Conservation (phyloP, 2,797 vertebrate species). For the Hippopotamyrus pictus region DNA sequence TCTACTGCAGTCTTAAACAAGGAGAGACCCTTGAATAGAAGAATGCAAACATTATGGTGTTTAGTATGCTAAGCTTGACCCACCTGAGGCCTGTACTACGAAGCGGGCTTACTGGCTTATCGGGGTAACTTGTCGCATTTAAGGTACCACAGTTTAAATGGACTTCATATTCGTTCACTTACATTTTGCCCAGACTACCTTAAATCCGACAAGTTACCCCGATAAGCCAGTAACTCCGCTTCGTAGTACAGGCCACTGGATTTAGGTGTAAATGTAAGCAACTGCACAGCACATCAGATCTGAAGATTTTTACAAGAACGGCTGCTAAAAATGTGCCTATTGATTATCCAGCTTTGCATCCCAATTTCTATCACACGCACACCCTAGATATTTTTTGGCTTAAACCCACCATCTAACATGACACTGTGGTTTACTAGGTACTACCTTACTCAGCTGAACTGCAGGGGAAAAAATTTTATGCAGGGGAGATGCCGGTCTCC, state of each 20-base stretch:
- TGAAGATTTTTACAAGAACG: not conserved
- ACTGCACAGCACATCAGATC: not conserved
- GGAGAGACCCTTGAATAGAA: slow-evolving; percentile 68
- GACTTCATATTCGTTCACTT: too few relatives aligned
- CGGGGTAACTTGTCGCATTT: too few relatives aligned
- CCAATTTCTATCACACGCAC: not conserved
- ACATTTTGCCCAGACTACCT: too few relatives aligned
- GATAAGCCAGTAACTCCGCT: too few relatives aligned
- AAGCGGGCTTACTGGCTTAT: too few relatives aligned
- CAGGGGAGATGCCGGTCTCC: not conserved
- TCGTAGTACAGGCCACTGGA: too few relatives aligned
- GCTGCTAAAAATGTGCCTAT: not conserved
- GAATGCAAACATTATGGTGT: not conserved
- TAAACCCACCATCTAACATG: not conserved
- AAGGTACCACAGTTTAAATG: too few relatives aligned
- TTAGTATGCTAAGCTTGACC: not conserved
- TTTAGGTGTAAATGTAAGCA: not conserved
- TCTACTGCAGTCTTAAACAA: slow-evolving; percentile 89
- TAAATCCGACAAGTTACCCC: too few relatives aligned
- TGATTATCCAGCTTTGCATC: not conserved
- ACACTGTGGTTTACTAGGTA: not conserved
- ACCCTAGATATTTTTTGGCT: not conserved
- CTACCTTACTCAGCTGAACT: not conserved
- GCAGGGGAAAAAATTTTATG: not conserved
- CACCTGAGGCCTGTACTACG: too few relatives aligned